Conservation (phyloP, 2,797 vertebrate species). For the Novumbra hubbsi region DNA sequence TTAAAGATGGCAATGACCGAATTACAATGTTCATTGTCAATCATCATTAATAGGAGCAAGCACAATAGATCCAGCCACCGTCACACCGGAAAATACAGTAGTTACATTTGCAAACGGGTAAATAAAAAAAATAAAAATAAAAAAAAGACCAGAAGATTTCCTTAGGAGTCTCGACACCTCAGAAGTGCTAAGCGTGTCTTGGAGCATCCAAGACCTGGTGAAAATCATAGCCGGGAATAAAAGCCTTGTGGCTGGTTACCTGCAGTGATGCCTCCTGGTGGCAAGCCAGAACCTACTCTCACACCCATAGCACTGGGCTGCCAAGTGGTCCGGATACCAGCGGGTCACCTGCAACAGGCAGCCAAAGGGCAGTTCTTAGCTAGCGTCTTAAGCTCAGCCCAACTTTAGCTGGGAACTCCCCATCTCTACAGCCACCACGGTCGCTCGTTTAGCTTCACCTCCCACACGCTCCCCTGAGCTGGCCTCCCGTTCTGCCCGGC, state of each 20-base stretch:
- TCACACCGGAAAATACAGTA: background rate
- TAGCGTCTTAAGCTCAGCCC: conserved; percentile 9
- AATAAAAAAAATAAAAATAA: background rate
- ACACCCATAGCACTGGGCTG: conserved; percentile 93
- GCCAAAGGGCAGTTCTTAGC: conserved; percentile 27
- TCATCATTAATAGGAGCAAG: background rate
- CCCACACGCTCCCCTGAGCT: background rate
- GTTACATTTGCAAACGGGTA: background rate
- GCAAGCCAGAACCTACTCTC: conserved; percentile 95
- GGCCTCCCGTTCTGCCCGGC: background rate
- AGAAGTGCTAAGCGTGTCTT: background rate
- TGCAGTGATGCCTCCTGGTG: conserved; percentile 95
- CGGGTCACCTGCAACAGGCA: conserved; percentile 84
- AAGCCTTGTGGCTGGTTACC: conserved; percentile 65
- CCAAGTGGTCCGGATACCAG: conserved; percentile 96
- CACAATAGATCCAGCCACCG: background rate
- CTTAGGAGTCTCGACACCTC: conserved; percentile 10
- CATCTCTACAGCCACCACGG: background rate
- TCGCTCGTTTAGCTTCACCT: background rate
- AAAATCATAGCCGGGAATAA: background rate
- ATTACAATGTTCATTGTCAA: background rate
- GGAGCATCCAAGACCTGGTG: background rate
- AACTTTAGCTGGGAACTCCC: background rate
- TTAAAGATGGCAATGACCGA: background rate
- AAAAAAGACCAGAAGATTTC: background rate